Conservation (phyloP, 2,888 invertebrate genomes). For the Cerastis leucographa region DNA sequence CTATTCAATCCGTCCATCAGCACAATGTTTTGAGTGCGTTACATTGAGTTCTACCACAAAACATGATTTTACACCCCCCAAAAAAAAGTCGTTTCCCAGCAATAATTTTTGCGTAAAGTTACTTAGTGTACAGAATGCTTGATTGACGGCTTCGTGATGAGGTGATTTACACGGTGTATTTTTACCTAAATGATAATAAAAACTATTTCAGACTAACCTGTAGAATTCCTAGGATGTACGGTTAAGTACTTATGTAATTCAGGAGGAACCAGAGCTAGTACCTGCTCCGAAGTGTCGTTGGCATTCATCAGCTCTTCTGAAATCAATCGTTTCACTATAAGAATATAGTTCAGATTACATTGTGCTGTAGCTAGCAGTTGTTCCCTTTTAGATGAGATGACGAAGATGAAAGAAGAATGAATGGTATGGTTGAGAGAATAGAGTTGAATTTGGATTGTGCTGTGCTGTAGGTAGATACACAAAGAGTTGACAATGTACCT, state of each 20-base stretch:
- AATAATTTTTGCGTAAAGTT: too few species aligned
- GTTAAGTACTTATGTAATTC: slow-evolving; percentile 95
- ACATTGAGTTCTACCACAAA: too few species aligned
- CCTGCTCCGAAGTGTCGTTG: slow-evolving; percentile 94
- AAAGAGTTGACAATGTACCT: not conserved
- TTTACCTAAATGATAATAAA: not conserved
- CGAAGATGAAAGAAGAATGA: not conserved
- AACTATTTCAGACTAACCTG: slow-evolving; percentile 77
- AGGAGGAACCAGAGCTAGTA: slow-evolving; percentile 95
- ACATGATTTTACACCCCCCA: too few species aligned
- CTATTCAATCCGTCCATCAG: too few species aligned
- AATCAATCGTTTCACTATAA: slow-evolving; percentile 60
- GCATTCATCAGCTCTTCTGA: slow-evolving; percentile 89
- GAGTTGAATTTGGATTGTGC: not conserved
- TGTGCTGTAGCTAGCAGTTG: slow-evolving; percentile 48
- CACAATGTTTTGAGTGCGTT: too few species aligned
- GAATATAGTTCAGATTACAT: slow-evolving; percentile 13
- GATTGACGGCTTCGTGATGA: too few species aligned
- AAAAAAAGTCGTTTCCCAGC: too few species aligned
- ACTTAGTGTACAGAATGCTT: too few species aligned
- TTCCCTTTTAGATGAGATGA: not conserved
- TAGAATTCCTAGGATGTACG: slow-evolving; percentile 91
- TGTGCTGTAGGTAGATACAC: not conserved
- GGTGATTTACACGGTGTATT: too few species aligned
- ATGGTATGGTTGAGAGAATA: rapidly evolving